A percentile compares a stretch with the other conserved stretches of the same genome.
Conservation (phyloP, 1,140 invertebrate genomes). For the Phthorimaea operculella region DNA sequence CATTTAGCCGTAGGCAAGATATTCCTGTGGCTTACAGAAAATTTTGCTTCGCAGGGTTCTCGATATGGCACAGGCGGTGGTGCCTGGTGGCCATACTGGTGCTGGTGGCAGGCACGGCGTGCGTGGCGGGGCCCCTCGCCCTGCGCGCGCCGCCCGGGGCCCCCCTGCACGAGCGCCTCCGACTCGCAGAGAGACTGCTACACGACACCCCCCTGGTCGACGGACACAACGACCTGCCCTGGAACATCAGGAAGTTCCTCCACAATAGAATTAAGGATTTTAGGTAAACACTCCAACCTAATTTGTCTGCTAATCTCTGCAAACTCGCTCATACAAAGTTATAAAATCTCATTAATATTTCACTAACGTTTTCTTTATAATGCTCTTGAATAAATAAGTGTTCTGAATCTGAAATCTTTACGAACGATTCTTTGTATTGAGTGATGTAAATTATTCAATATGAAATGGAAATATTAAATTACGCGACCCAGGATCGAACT, state of each 20-base stretch:
- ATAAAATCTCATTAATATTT: no score
- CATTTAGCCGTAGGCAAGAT: no score
- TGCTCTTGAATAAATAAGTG: no score
- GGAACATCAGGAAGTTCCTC: conserved; percentile 88
- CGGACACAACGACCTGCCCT: conserved; percentile 92
- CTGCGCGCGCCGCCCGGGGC: conserved; percentile 73
- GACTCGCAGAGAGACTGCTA: conserved; percentile 70
- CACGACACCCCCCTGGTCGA: conserved; percentile 75
- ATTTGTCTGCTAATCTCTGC: no score
- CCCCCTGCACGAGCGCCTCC: conserved; percentile 72
- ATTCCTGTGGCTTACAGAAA: no score
- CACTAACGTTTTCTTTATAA: no score
- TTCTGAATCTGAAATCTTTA: no score
- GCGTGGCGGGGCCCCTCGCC: conserved; percentile 74
- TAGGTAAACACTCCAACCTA: conserved; percentile 62
- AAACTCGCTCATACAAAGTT: no score
- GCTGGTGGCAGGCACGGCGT: conserved; percentile 73
- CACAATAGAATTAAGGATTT: conserved; percentile 88
- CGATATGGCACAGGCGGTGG: conserved; percentile 69
- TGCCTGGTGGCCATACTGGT: conserved; percentile 74
- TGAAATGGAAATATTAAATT: no score
- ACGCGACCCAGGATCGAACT: no score
- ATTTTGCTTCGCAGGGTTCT: conserved; percentile 32
- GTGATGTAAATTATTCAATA: no score
- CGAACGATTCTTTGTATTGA: no score